Conservation (phyloP, 2,797 vertebrate genomes). For the Enteromius mattozi region DNA sequence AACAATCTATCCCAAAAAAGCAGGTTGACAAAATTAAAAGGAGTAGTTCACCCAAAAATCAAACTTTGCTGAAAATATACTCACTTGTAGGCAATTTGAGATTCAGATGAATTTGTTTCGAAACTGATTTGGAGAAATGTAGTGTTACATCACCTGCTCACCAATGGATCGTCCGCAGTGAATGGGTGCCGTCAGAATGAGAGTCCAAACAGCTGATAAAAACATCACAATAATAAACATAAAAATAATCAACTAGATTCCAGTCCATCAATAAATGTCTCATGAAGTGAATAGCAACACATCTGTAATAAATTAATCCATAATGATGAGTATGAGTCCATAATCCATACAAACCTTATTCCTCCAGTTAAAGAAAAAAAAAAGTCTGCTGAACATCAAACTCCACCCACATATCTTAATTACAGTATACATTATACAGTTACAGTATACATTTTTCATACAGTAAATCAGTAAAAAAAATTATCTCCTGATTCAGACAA, state of each 20-base stretch:
- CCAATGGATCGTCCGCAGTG: background rate
- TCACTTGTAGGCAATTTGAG: background rate
- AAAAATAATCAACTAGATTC: background rate
- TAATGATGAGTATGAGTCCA: background rate
- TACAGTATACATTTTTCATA: too few species aligned
- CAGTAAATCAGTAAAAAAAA: background rate
- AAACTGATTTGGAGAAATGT: background rate
- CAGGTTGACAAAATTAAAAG: background rate
- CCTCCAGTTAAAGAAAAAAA: too few species aligned
- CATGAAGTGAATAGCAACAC: background rate
- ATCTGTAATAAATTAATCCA: background rate
- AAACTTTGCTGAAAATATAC: background rate
- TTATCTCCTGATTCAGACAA: background rate
- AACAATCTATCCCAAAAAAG: background rate
- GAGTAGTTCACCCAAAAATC: background rate
- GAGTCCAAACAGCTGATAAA: background rate
- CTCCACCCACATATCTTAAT: background rate
- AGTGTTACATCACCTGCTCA: background rate
- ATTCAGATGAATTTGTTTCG: background rate
- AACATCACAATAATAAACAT: background rate
- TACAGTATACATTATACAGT: background rate
- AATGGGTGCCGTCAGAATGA: background rate
- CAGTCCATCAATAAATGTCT: background rate
- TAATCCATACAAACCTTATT: background rate
- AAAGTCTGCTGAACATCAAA: too few species aligned